Base-by-base conservation (phyloP, 2,888 invertebrate genomes). In the Apamea epomidion region DNA sequence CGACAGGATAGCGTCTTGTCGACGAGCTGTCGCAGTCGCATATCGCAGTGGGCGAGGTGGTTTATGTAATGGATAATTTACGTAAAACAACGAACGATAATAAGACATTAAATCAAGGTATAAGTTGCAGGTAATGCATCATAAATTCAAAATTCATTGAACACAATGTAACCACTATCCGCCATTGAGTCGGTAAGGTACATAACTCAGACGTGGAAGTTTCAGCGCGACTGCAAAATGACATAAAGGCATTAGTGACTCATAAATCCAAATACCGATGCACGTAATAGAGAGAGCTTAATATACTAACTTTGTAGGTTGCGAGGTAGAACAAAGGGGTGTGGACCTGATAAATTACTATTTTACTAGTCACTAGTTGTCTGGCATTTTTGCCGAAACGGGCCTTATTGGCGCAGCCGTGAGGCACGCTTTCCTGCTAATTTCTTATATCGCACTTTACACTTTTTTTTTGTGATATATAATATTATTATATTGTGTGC, bases 221-320 rank as follows among this genome's bases (percentile, higher is more conserved):
- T 88, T 84, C 88, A 86, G 42, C 48, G 65, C 48, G 72, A 81
- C 78, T 81, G 78, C 70, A 81, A 82, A 88, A 82, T 86, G 88
- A 78, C 82, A 72, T 84, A 75, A 84, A 84, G 78, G 80, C 68
- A 89, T 89, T 88, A 88, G 78, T 80, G 78, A 58, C 62, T 78
- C 88, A 76, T 88, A 88, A 88, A 90, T 89, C 82, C 76, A 69
- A 84, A 86, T 86, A 88, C 73, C 75, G 29, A 74, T 84, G 80
- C 77, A 78, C 32, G 76, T 80, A 71, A 77, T 84, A 81, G 82
- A 80, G 71, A 45, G 74, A 74, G 29, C 60, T 78, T 82, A 81
- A 82, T 83, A 70, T 70, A 83, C 71, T 80, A 74, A 87, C 77
- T 85, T 81, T 80, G 70, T 86, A 60, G 42, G 48, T 71, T 25